Evolutionary conservation across 2,797 vertebrate genomes (phyloP).

Genomic region (Margarornis squamiger): DNA sequence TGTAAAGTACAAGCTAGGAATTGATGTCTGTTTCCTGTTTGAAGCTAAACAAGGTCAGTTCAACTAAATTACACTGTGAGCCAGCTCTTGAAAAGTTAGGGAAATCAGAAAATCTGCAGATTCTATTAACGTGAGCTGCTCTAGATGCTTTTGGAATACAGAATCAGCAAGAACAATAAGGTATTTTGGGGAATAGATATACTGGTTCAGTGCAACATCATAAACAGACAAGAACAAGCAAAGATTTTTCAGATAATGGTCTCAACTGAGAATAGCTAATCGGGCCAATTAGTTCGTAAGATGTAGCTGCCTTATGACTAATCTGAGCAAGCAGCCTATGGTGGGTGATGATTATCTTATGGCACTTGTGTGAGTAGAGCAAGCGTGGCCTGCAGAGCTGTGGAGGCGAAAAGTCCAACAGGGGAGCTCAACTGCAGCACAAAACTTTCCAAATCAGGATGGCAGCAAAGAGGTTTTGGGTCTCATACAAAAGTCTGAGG

Average conservation of each 20-base stretch:
- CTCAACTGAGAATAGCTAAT: slow-evolving; percentile 61
- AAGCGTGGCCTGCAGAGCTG: neutral
- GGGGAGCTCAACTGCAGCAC: neutral
- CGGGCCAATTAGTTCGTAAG: slow-evolving; percentile 43
- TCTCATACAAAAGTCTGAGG: neutral
- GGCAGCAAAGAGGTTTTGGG: neutral
- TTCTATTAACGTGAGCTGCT: slow-evolving; percentile 22
- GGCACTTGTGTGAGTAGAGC: neutral
- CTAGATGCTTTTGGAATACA: slow-evolving; percentile 23
- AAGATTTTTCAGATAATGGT: slow-evolving; percentile 62
- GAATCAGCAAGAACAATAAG: slow-evolving; percentile 23
- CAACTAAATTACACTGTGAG: neutral
- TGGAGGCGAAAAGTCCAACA: neutral
- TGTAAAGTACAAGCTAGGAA: neutral
- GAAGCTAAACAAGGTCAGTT: neutral
- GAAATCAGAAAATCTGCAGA: slow-evolving; percentile 22
- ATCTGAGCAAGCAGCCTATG: neutral
- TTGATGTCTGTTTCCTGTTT: neutral
- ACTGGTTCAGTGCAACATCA: slow-evolving; percentile 41
- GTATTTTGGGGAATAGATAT: slow-evolving; percentile 1
- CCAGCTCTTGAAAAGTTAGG: slow-evolving; percentile 33
- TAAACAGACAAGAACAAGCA: slow-evolving; percentile 57
- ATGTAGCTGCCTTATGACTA: slow-evolving; percentile 40
- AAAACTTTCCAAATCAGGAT: neutral
- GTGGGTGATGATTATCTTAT: slow-evolving; percentile 50